Evolutionary conservation across 1,140 invertebrate genomes (phyloP).

Genomic region (Sminthurides bifidus): DNA sequence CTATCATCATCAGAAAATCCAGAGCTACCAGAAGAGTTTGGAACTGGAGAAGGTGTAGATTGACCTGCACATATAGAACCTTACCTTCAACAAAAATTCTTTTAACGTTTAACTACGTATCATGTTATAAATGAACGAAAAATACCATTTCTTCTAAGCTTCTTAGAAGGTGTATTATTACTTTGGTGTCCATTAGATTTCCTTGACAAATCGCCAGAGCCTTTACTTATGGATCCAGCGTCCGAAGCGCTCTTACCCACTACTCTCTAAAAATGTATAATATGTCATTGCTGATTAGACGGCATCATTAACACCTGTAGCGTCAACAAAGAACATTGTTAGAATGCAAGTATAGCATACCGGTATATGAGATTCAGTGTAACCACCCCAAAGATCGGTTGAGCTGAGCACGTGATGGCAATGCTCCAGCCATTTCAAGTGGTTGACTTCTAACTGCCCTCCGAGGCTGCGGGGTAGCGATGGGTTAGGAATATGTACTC

Average conservation of each 20-base stretch:
- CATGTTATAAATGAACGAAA: constrained; percentile 1
- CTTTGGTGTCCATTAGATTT: constrained; percentile 19
- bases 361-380: constrained; percentile 18
- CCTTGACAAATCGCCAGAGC: no score
- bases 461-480: constrained; percentile 61
- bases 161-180: constrained; percentile 14
- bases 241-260: no score
- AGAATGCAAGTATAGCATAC: neutral
- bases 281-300: no score
- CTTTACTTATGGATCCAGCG: no score
- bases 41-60: constrained; percentile 47
- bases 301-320: no score
- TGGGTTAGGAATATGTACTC: constrained; percentile 60
- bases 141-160: constrained; percentile 28
- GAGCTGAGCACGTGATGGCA: constrained; percentile 27
- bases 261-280: no score
- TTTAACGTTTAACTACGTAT: no score
- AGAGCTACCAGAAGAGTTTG: constrained; percentile 60
- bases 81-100: no score
- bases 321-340: no score
- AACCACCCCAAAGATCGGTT: constrained; percentile 30
- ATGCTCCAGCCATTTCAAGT: constrained; percentile 67
- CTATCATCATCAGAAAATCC: constrained; percentile 81
- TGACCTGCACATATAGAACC: constrained; percentile 23
- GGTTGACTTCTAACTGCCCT: constrained; percentile 70